A percentile compares a stretch with the other conserved stretches of the same genome.
phyloP scores from a whole-genome alignment of 2,888 invertebrate species.

The Lasioglossum morio region DNA sequence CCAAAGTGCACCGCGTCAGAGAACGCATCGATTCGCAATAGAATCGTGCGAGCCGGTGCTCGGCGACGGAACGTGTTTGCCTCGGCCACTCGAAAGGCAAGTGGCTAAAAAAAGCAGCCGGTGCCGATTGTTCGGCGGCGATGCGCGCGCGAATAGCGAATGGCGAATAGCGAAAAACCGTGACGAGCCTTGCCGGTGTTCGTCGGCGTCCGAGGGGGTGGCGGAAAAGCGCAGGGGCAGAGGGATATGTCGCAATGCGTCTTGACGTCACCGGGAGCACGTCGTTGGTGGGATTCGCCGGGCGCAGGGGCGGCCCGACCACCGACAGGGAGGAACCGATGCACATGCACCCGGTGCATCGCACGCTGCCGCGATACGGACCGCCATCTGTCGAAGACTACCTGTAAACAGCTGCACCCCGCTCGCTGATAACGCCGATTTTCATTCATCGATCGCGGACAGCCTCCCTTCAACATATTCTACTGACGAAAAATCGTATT shows the following conservation, averaged over 20 bases:
- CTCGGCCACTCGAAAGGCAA: constrained; percentile 25
- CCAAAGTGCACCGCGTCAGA: not conserved
- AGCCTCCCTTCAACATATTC: no score
- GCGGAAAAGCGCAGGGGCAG: constrained; percentile 63
- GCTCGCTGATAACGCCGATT: constrained; percentile 54
- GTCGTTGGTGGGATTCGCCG: constrained; percentile 77
- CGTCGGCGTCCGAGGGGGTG: constrained; percentile 24
- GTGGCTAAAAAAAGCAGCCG: constrained; percentile 7
- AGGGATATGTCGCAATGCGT: constrained; percentile 83
- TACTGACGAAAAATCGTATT: no score
- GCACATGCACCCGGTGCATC: constrained; percentile 72
- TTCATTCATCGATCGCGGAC: constrained; percentile 19
- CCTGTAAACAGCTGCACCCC: not conserved
- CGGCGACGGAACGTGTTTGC: not conserved
- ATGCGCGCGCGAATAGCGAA: constrained; percentile 20
- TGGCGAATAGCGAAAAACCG: constrained; percentile 10
- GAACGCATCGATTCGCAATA: constrained; percentile 28
- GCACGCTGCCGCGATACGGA: constrained; percentile 48
- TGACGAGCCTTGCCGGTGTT: not conserved
- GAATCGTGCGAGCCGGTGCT: not conserved
- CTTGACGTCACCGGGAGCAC: constrained; percentile 81
- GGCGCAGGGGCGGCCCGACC: constrained; percentile 52
- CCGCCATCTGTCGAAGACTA: constrained; percentile 64
- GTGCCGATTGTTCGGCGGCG: constrained; percentile 43
- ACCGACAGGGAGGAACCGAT: constrained; percentile 51